These are phyloP conservation scores for Scrobipalpa atriplicella DNA, from an alignment of 2,888 invertebrate genomes.

Conservation along the genomic window DNA sequence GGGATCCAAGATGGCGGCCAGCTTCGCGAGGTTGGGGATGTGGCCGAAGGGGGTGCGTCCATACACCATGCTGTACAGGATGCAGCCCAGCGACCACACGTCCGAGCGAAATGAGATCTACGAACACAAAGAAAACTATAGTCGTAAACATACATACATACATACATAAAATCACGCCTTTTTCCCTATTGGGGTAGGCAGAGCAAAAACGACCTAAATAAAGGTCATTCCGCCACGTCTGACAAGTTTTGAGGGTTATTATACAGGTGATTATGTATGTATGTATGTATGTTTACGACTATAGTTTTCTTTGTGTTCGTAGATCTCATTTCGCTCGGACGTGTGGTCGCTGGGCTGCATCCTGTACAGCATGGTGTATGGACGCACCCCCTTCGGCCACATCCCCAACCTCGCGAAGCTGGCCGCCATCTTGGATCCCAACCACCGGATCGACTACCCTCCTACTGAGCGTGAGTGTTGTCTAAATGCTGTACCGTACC, in stretches of 20 bases:
- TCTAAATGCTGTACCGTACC: no score
- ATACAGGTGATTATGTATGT: no score
- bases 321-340: slow-evolving; percentile 19
- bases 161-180: no score
- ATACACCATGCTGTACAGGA: slow-evolving; percentile 94
- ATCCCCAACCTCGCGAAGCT: slow-evolving; percentile 95
- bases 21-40: slow-evolving; percentile 94
- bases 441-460: slow-evolving; percentile 89
- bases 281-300: no score
- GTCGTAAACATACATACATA: no score
- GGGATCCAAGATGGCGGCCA: slow-evolving; percentile 90
- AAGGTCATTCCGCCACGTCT: no score
- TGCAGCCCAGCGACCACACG: slow-evolving; percentile 84
- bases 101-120: slow-evolving; percentile 19
- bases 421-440: slow-evolving; percentile 89
- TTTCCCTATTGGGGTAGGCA: no score
- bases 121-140: no score
- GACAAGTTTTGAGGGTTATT: slow-evolving; percentile 55
- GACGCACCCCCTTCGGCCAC: slow-evolving; percentile 98
- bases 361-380: slow-evolving; percentile 96
- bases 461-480: slow-evolving; percentile 71
- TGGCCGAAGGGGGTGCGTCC: slow-evolving; percentile 99
- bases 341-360: slow-evolving; percentile 84
- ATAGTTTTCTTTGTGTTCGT: no score
- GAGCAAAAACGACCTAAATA: no score